phyloP scores from a whole-genome alignment of 2,797 vertebrate species.

The Pyrocephalus nanus region DNA sequence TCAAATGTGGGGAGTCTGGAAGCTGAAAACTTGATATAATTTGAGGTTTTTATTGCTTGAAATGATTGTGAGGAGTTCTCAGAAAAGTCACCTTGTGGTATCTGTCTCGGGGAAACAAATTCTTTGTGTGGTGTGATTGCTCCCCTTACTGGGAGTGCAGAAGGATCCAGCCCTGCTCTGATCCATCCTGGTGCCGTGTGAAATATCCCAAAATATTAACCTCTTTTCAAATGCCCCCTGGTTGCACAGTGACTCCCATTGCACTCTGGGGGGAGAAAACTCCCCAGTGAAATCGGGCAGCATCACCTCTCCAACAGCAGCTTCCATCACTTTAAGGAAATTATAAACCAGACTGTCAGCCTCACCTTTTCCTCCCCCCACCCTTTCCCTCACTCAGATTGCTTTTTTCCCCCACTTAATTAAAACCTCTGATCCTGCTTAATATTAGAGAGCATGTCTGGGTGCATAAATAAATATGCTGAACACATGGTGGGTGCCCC shows the following conservation, averaged over 20 bases:
- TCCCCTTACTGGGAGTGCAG: neutral
- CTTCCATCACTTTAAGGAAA: neutral
- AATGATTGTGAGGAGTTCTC: neutral
- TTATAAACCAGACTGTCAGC: neutral
- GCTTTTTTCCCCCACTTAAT: neutral
- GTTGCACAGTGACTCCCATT: neutral
- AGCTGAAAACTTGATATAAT: neutral
- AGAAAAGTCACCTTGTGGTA: neutral
- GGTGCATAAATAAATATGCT: neutral
- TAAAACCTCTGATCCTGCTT: neutral
- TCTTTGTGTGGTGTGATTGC: neutral
- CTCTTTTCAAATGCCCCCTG: neutral
- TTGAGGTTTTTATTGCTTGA: neutral
- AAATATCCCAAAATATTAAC: neutral
- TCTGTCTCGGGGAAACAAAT: neutral
- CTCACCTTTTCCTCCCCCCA: neutral
- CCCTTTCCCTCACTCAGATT: neutral
- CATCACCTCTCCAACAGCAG: fast-evolving
- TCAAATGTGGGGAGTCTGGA: neutral
- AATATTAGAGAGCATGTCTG: neutral
- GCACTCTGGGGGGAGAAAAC: neutral
- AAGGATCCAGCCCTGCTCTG: neutral
- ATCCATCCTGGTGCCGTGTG: neutral
- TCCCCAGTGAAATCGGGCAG: neutral
- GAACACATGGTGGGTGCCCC: neutral